phyloP scores from a whole-genome alignment of 2,797 vertebrate species.

The Cercopithecus neglectus region DNA sequence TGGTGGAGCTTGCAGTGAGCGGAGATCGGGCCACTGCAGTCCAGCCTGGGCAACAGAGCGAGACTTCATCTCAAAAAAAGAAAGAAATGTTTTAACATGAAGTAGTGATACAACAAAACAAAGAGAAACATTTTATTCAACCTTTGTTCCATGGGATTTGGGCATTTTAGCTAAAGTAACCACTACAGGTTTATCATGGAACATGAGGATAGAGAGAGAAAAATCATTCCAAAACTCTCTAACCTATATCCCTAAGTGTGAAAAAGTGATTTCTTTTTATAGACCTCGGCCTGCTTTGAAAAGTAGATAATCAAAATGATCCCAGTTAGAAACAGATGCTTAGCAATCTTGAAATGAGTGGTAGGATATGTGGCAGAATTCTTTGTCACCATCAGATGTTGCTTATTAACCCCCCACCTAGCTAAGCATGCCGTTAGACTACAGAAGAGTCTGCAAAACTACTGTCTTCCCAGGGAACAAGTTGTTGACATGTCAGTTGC shows the following conservation, averaged over 20 bases:
- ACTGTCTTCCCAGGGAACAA: constrained; percentile 17
- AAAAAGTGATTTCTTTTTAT: constrained; percentile 39
- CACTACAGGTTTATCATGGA: background rate
- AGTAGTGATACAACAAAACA: background rate
- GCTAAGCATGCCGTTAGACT: background rate
- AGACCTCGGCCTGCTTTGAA: background rate
- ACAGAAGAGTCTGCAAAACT: background rate
- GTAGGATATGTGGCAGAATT: background rate
- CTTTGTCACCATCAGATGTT: constrained; percentile 30
- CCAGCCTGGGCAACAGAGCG: too few relatives aligned
- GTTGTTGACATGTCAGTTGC: background rate
- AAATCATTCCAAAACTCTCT: background rate
- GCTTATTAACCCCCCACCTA: constrained; percentile 54
- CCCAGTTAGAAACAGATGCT: constrained; percentile 57
- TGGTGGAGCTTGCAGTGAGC: too few relatives aligned
- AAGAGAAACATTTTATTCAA: background rate
- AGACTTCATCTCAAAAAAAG: too few relatives aligned
- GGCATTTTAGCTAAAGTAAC: background rate
- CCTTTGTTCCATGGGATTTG: background rate
- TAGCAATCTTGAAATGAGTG: constrained; percentile 19
- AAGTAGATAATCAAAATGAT: constrained; percentile 51
- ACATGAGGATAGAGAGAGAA: background rate
- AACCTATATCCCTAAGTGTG: background rate
- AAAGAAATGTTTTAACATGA: background rate
- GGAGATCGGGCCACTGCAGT: too few relatives aligned